Base-by-base conservation (phyloP, 2,888 invertebrate species). In the Clanis bilineata region DNA sequence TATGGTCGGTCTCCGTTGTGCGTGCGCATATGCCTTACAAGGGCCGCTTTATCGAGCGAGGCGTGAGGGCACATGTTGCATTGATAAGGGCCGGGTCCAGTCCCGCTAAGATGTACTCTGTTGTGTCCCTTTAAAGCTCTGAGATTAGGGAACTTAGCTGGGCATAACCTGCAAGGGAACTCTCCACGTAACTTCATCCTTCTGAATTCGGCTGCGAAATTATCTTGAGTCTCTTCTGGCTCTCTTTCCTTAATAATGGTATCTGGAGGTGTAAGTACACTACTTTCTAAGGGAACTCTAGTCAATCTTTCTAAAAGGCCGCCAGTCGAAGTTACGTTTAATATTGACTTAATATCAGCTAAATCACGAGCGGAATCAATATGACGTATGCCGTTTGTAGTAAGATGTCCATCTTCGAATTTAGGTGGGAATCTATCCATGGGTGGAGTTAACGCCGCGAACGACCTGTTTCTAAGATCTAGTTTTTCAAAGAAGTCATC, bases 1-100 rank as follows among this genome's bases (percentile, higher is more conserved):
- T 97, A 98, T 0, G 98, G 98, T 10, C 98, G 93, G 74, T 98
- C 98, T 0, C 98, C 98, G 78, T 98, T 98, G 87, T 98, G 98
- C 0, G 97, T 97, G 45, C 98, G 93, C 94, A 98, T 96, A 78
- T 98, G 98, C 21, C 98, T 95, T 7, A 97, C 96, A 56, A 99
- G 88, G 2, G 98, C 97, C 21, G 97, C 97, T 85, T 98, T 98
- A 80, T 98, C 98, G 41, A 96, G 93, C 67, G 96, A 96, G 0
- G 96, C 95, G 85, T 97, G 98, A 0, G 96, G 95, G 70, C 98
- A 98, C 95, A 98, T 96, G 82, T 98, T 97, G 90, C 98, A 98
- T 58, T 96, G 95, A 84, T 97, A 98, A 0, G 97, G 97, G 0
- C 96, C 96, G 0, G 95, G 93, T 0, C 94, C 95, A 1, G 95